phyloP scores from a whole-genome alignment of 2,797 vertebrate species.

The Acanthopagrus latus region DNA sequence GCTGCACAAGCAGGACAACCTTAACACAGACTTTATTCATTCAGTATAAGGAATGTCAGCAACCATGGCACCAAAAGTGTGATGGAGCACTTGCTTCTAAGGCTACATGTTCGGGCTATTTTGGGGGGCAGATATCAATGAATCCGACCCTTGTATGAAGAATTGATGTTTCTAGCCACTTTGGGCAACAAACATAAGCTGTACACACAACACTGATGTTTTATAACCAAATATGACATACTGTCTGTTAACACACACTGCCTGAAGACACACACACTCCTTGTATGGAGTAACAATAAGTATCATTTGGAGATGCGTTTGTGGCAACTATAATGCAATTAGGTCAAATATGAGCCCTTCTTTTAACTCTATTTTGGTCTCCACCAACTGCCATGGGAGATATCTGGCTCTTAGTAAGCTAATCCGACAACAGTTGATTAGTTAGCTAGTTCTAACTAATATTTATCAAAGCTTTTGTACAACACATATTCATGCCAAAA shows the following conservation, averaged over 20 bases:
- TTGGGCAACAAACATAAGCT: no score
- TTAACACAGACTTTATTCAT: no score
- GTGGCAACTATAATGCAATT: not conserved
- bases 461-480: not conserved
- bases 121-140: not conserved
- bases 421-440: not conserved
- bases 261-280: no score
- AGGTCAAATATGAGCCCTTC: no score
- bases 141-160: not conserved
- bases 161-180: not conserved
- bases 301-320: not conserved
- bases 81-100: no score
- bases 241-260: no score
- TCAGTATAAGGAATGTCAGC: no score
- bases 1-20: not conserved
- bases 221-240: not conserved
- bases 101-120: not conserved
- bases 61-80: no score
- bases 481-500: no score
- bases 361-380: not conserved
- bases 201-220: no score
- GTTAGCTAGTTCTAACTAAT: not conserved
- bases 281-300: no score
- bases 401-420: not conserved
- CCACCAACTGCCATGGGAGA: not conserved